Conservation (phyloP, 1,140 invertebrate genomes). For the Drosophila chauvacae region DNA sequence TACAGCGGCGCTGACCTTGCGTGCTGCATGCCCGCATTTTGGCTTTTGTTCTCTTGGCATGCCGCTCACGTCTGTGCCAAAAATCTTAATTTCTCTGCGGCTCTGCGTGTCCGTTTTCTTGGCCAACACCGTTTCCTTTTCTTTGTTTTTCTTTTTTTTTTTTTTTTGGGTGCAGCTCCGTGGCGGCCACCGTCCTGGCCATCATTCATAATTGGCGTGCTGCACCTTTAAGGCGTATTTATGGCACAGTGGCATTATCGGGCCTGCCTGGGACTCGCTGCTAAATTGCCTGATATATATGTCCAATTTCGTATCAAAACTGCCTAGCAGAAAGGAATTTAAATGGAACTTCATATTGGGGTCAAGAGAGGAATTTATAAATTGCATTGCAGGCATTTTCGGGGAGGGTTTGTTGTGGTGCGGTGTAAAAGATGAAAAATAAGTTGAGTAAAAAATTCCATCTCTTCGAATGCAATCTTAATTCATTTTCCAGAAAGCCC, state of each 20-base stretch:
- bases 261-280: slow-evolving; percentile 7
- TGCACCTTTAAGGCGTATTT: slow-evolving; percentile 71
- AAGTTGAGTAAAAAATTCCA: slow-evolving; percentile 12
- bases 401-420: slow-evolving; percentile 12
- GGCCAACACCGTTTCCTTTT: slow-evolving; percentile 24
- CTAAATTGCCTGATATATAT: slow-evolving; percentile 49
- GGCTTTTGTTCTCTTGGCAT: slow-evolving; percentile 59
- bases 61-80: slow-evolving; percentile 75
- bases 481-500: slow-evolving; percentile 3
- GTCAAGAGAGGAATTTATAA: slow-evolving; percentile 28
- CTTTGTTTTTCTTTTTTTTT: background rate
- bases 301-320: slow-evolving; percentile 30
- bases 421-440: background rate
- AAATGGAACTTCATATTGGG: slow-evolving; percentile 37
- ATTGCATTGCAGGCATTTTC: slow-evolving; percentile 6
- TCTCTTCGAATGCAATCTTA: slow-evolving; percentile 3
- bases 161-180: slow-evolving; percentile 49
- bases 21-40: slow-evolving; percentile 62
- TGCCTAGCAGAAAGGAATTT: slow-evolving; percentile 16
- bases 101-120: slow-evolving; percentile 70
- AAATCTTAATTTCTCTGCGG: slow-evolving; percentile 79
- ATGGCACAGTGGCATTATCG: slow-evolving; percentile 54
- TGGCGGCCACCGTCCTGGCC: slow-evolving; percentile 35
- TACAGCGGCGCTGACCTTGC: slow-evolving; percentile 72
- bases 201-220: slow-evolving; percentile 78